Evolutionary conservation across 2,797 vertebrate genomes (phyloP).

Genomic region (Echiichthys vipera): DNA sequence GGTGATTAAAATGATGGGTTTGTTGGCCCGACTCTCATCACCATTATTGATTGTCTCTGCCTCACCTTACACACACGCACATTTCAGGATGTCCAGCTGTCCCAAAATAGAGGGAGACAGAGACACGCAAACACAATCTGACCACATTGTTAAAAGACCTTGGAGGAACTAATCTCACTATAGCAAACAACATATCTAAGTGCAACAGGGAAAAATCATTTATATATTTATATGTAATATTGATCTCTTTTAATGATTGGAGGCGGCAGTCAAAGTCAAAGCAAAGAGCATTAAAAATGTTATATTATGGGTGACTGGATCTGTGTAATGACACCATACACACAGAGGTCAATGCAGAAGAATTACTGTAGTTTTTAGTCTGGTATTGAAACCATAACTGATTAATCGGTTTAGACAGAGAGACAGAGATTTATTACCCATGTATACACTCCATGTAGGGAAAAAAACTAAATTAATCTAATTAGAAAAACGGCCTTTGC

Average conservation of each 20-base stretch:
- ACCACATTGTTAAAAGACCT: slow-evolving; percentile 6
- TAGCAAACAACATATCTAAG: neutral
- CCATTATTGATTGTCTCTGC: slow-evolving; percentile 69
- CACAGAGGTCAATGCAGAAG: neutral
- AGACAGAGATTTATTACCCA: too few relatives aligned
- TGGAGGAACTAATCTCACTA: slow-evolving; percentile 5
- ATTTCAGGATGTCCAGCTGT: slow-evolving; percentile 33
- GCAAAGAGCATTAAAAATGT: neutral
- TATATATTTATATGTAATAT: neutral
- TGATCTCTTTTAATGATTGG: neutral
- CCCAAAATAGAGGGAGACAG: slow-evolving; percentile 49
- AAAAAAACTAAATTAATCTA: neutral
- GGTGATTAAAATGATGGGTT: slow-evolving; percentile 75
- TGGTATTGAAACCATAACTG: neutral
- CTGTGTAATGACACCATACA: neutral
- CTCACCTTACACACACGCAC: slow-evolving; percentile 36
- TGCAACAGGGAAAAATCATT: neutral
- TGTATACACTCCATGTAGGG: neutral
- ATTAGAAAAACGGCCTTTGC: neutral
- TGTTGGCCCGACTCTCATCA: slow-evolving; percentile 65
- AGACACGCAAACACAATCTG: slow-evolving; percentile 3
- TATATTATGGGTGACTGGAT: neutral
- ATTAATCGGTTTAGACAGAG: too few relatives aligned
- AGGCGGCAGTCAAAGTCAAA: neutral
- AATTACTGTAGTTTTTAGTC: neutral